Evolutionary conservation across 1,140 invertebrate species (phyloP).

Genomic region (Drosophila auraria): DNA sequence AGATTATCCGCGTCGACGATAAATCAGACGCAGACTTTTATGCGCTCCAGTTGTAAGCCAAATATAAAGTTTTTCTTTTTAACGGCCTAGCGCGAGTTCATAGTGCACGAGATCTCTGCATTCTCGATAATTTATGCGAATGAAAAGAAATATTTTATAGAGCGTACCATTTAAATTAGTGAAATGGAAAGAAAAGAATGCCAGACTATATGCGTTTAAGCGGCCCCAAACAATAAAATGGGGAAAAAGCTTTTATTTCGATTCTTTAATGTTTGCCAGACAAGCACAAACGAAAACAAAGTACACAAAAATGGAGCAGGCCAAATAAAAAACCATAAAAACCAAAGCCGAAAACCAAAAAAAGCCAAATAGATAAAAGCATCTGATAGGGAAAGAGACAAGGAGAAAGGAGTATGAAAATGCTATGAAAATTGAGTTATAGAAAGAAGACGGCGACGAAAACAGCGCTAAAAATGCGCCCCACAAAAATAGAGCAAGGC

Average conservation of each 20-base stretch:
- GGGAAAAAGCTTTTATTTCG: conserved; percentile 43
- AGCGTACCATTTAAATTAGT: conserved; percentile 76
- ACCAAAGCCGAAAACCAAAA: conserved; percentile 36
- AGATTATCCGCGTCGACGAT: background rate
- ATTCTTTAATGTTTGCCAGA: conserved; percentile 48
- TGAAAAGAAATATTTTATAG: conserved; percentile 57
- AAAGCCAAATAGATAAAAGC: conserved; percentile 31
- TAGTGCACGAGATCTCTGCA: conserved; percentile 41
- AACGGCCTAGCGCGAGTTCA: conserved; percentile 59
- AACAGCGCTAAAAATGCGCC: conserved; percentile 66
- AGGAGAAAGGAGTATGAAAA: conserved; percentile 27
- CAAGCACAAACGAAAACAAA: conserved; percentile 49
- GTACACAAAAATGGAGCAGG: conserved; percentile 43
- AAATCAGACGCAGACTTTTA: conserved; percentile 37
- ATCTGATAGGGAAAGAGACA: conserved; percentile 15
- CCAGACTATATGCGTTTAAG: conserved; percentile 17
- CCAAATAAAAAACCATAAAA: conserved; percentile 36
- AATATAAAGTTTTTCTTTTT: conserved; percentile 34
- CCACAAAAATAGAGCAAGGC: conserved; percentile 75
- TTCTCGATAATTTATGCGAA: conserved; percentile 60
- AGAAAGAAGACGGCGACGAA: conserved; percentile 55
- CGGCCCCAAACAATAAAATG: conserved; percentile 31
- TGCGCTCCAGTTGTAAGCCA: conserved; percentile 39
- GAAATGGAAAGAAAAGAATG: conserved; percentile 48
- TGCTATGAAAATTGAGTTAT: conserved; percentile 73